Percentiles rank a stretch among this genome's conserved stretches.
phyloP scores from a whole-genome alignment of 35 echinoderm and acorn worm species.

The Apostichopus californicus region DNA sequence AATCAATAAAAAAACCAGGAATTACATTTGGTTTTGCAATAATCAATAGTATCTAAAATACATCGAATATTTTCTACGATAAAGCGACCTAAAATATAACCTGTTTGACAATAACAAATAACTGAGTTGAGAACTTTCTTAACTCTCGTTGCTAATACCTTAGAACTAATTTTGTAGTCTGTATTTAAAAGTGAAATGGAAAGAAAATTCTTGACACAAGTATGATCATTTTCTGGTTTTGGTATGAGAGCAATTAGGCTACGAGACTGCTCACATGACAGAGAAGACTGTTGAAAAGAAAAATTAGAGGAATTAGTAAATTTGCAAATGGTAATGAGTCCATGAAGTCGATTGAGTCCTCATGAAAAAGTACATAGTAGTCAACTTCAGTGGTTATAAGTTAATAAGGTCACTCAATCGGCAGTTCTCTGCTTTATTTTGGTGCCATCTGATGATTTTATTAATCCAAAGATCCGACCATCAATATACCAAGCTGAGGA shows the following conservation, averaged over 20 bases:
- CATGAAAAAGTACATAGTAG: too few relatives aligned
- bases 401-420: background rate
- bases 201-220: too few relatives aligned
- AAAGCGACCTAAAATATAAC: conserved; percentile 62
- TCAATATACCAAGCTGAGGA: background rate
- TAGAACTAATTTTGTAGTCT: conserved; percentile 2
- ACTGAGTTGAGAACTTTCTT: background rate
- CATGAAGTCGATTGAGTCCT: too few relatives aligned
- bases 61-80: background rate
- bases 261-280: too few relatives aligned
- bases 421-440: background rate
- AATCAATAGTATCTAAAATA: conserved; percentile 56
- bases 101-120: conserved; percentile 48
- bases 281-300: too few relatives aligned
- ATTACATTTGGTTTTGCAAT: background rate
- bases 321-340: too few relatives aligned
- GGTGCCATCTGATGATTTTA: background rate
- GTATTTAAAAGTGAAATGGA: too few relatives aligned
- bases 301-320: background rate
- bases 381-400: background rate
- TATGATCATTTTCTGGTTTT: conserved; percentile 30
- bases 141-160: background rate
- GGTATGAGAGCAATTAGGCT: too few relatives aligned
- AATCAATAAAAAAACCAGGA: conserved; percentile 50
- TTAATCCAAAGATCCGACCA: background rate